A percentile compares a stretch with the other conserved stretches of the same genome.
These are phyloP conservation scores for Manacus vitellinus DNA, from an alignment of 2,113 vertebrate species.

Conservation along the genomic window DNA sequence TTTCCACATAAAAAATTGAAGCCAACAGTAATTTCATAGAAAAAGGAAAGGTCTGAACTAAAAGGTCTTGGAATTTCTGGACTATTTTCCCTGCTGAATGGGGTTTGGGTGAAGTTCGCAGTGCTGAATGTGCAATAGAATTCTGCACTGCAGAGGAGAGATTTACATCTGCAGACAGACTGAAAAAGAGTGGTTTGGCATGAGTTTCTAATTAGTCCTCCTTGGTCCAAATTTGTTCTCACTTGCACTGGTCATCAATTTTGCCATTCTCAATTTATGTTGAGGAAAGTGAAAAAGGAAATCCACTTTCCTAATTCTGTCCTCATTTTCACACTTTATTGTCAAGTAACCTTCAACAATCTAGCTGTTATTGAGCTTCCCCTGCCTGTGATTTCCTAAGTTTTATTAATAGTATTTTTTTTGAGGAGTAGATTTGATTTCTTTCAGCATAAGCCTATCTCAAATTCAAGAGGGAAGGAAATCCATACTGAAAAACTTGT, in stretches of 20 bases:
- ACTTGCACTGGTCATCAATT: not conserved
- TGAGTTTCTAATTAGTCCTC: not conserved
- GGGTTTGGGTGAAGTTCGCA: not conserved
- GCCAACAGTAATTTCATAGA: not conserved
- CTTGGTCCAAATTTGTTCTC: not conserved
- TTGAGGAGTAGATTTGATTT: not conserved
- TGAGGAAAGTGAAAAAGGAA: not conserved
- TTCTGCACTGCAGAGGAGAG: not conserved
- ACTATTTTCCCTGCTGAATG: not conserved
- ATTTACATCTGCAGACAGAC: not conserved
- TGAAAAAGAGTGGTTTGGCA: not conserved
- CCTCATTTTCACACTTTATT: not conserved
- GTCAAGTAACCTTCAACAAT: not conserved
- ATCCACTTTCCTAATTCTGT: not conserved
- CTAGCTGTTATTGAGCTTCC: not conserved
- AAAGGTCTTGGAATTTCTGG: not conserved
- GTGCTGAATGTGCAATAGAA: not conserved
- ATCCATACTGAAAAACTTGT: not conserved
- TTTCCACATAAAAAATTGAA: not conserved
- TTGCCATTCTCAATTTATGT: not conserved
- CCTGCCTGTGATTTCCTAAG: not conserved
- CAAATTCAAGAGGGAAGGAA: not conserved
- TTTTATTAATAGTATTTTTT: not conserved
- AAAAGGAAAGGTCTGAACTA: not conserved
- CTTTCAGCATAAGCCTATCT: not conserved